phyloP scores from a whole-genome alignment of 2,797 vertebrate species.

The Distichodus sexfasciatus region DNA sequence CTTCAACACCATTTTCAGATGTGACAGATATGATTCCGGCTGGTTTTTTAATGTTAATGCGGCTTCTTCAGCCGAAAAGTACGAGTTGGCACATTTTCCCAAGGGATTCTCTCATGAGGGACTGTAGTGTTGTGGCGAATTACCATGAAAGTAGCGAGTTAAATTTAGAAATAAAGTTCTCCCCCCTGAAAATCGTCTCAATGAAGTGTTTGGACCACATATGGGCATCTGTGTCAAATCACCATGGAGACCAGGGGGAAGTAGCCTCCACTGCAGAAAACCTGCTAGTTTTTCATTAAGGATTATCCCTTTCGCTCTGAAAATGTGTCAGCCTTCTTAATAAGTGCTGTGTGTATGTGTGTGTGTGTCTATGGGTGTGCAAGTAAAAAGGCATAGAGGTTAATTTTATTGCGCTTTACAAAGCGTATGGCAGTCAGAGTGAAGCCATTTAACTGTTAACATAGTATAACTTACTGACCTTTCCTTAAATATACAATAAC shows the following conservation, averaged over 20 bases:
- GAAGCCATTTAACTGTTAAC: neutral
- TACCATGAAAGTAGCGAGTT: conserved; percentile 32
- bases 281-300: conserved; percentile 45
- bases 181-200: conserved; percentile 28
- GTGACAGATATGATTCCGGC: too few species aligned
- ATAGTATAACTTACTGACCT: neutral
- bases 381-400: too few species aligned
- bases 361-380: conserved; percentile 10
- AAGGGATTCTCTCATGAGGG: neutral
- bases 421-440: neutral
- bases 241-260: conserved; percentile 51
- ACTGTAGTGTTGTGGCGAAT: conserved; percentile 4
- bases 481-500: neutral
- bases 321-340: conserved; percentile 37
- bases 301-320: conserved; percentile 44
- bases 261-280: conserved; percentile 34
- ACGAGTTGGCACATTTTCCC: neutral
- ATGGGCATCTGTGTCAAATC: conserved; percentile 46
- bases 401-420: too few species aligned
- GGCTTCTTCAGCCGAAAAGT: neutral
- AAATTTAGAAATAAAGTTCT: conserved; percentile 40
- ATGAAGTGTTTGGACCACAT: conserved; percentile 35
- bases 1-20: too few species aligned
- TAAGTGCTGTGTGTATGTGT: conserved; percentile 30
- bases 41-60: too few species aligned